Conservation (phyloP, 2,888 invertebrate species). For the Antitype chi region DNA sequence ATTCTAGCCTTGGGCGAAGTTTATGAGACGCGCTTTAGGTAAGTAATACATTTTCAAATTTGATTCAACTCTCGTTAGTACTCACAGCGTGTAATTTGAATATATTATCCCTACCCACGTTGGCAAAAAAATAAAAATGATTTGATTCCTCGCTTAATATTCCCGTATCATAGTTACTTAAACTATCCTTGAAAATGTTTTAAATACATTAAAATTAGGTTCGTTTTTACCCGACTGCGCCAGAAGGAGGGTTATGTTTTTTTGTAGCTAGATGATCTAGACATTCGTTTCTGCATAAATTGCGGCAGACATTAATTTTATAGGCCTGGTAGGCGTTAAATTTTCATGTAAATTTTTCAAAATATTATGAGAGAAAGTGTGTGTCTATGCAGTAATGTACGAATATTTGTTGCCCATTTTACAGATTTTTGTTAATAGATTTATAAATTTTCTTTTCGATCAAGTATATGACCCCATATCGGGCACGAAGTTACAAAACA, state of each 20-base stretch:
- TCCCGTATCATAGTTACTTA: slow-evolving; percentile 6
- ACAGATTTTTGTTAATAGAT: too few relatives aligned
- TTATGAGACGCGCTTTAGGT: background rate
- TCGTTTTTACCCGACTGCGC: too few relatives aligned
- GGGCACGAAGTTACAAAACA: too few relatives aligned
- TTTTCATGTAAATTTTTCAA: background rate
- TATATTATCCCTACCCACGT: too few relatives aligned
- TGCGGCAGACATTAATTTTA: background rate
- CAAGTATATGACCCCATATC: too few relatives aligned
- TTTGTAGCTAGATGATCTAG: background rate
- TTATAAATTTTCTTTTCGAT: too few relatives aligned
- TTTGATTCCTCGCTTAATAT: slow-evolving; percentile 20
- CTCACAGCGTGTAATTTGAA: slow-evolving; percentile 30
- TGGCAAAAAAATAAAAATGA: too few relatives aligned
- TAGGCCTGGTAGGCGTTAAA: background rate
- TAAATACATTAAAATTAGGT: background rate
- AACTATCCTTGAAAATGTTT: background rate
- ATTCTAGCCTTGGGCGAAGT: background rate
- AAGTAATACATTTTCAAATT: slow-evolving; percentile 10
- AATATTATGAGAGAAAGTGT: background rate
- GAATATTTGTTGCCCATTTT: too few relatives aligned
- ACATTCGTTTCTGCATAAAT: background rate
- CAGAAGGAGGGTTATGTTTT: too few relatives aligned
- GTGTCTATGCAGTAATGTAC: too few relatives aligned
- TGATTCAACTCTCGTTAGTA: slow-evolving; percentile 11